Conservation (phyloP, 2,797 vertebrate species). For the Capromys pilorides region DNA sequence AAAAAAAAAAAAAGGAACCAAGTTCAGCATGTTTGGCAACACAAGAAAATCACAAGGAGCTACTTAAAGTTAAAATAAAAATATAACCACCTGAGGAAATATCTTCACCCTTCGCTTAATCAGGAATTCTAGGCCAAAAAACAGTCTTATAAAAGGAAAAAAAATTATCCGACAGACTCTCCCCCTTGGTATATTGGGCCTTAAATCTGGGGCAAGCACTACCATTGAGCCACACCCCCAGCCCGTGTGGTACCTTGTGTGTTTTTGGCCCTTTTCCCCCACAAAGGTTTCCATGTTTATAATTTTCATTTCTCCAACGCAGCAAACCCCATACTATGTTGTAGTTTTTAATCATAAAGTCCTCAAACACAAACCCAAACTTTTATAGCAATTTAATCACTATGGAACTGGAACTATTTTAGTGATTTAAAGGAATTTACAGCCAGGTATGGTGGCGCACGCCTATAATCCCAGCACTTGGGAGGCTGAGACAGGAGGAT, state of each 20-base stretch:
- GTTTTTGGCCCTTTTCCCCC: neutral
- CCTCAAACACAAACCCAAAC: constrained; percentile 89
- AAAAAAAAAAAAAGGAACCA: neutral
- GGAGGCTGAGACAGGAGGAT: too few relatives aligned
- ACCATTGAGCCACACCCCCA: neutral
- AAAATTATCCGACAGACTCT: neutral
- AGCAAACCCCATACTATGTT: constrained; percentile 83
- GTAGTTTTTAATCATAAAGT: constrained; percentile 84
- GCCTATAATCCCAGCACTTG: too few relatives aligned
- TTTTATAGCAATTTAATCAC: constrained; percentile 86
- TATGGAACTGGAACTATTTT: constrained; percentile 82
- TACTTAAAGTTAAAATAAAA: constrained; percentile 29
- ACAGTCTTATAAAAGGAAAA: neutral
- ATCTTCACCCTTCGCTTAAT: neutral
- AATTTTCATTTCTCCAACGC: constrained; percentile 86
- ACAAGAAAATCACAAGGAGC: neutral
- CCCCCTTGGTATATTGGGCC: neutral
- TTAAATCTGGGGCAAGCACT: neutral
- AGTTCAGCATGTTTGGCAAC: neutral
- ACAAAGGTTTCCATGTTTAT: constrained; percentile 86
- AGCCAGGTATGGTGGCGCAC: too few relatives aligned
- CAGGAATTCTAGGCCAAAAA: neutral
- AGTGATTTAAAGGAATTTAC: constrained; percentile 79
- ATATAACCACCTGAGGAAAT: neutral
- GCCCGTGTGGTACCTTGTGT: neutral